phyloP scores from a whole-genome alignment of 2,888 invertebrate genomes.

The Sericinus montela region DNA sequence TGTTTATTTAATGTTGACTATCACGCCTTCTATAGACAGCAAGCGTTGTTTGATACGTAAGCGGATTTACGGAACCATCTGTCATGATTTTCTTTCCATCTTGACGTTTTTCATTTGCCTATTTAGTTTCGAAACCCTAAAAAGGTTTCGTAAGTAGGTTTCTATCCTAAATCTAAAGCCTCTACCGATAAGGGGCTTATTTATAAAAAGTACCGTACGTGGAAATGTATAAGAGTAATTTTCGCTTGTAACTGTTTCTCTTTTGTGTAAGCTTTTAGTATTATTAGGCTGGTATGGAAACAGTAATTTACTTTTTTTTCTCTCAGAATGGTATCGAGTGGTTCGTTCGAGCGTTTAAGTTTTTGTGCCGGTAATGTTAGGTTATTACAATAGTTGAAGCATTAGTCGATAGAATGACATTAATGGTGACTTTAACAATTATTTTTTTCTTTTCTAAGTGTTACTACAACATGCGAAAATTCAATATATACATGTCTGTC shows the following conservation, averaged over 20 bases:
- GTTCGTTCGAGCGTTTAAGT: conserved; percentile 11
- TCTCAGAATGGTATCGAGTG: conserved; percentile 9
- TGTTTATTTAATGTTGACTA: too few species aligned
- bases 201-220: conserved; percentile 13
- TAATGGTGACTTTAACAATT: too few species aligned
- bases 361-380: conserved; percentile 1
- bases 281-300: conserved; percentile 8
- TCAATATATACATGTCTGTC: too few species aligned
- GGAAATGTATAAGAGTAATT: conserved; percentile 3
- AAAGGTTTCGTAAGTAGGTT: conserved; percentile 24
- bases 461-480: too few species aligned
- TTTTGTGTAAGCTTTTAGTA: conserved; percentile 6
- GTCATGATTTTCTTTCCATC: conserved; percentile 5
- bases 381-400: not conserved
- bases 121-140: conserved; percentile 25
- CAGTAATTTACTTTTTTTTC: conserved; percentile 16
- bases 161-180: conserved; percentile 18
- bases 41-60: too few species aligned
- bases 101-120: conserved; percentile 24
- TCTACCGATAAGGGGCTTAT: not conserved
- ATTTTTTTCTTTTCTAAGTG: too few species aligned
- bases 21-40: too few species aligned
- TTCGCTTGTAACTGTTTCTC: conserved; percentile 5
- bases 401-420: too few species aligned
- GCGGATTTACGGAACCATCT: conserved; percentile 1